Base-by-base conservation (phyloP, 1,140 invertebrate species). In the Leptopilina boulardi region DNA sequence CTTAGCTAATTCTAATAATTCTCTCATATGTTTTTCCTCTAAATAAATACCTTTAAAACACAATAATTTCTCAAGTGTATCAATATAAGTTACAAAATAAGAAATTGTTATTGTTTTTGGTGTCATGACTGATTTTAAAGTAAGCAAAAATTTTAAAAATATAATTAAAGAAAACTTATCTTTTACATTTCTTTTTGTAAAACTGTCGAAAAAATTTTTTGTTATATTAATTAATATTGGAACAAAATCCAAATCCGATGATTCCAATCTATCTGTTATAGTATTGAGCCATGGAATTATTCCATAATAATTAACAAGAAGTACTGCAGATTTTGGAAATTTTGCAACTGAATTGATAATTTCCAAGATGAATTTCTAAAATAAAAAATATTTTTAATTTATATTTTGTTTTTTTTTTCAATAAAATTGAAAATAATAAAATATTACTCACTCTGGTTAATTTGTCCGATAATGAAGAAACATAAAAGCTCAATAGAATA, bases 301-400 rank as follows among this genome's bases (percentile, higher is more conserved):
- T n/a, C 92, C 93, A 78, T 94, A 93, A 78, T 92, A 92, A 78
- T 93, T 92, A 3, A 93, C 88, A 71, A 96, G 89, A 72, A 94
- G 92, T 75, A 93, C 91, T 6, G 91, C 92, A 0, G 93, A 92
- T 77, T 92, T 92, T 10, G 92, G 91, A 51, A 95, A 92, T 77
- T 92, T 91, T 4, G 93, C 91, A 66, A 93, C 91, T 10, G 91
- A 92, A 75, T 91, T 91, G 0, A 96, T 82, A 1, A 94, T 90
- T 77, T 93, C 90, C 34, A 96, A 88, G 77, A 96, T 94, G 54
- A 93, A 87, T 76, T 75, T 84, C 91, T 92, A 81, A 80, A 88
- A 87, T 26, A 79, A 75, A 42, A 82, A 77, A 73, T 38, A 18
- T 70, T 42, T 71, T 71, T 47, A 73, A 51, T 54, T 56, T 19